These are phyloP conservation scores for Paracentrotus lividus DNA, from an alignment of 53 echinoderm and acorn worm species.

Conservation along the genomic window DNA sequence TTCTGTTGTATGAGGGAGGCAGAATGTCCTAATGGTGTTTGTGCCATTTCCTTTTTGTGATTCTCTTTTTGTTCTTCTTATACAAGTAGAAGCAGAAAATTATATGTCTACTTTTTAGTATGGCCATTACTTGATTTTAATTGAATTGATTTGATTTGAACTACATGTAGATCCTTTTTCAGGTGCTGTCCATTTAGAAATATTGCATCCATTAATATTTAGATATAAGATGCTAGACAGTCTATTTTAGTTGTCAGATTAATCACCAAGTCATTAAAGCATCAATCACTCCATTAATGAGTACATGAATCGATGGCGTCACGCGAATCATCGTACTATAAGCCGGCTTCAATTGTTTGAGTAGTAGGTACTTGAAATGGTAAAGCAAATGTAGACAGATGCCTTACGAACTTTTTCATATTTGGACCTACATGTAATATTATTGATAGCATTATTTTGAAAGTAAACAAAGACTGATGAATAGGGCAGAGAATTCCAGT, in stretches of 20 bases:
- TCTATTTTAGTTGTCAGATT: neutral
- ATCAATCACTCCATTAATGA: neutral
- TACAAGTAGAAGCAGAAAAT: too few relatives aligned
- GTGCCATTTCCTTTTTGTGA: too few relatives aligned
- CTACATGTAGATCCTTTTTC: too few relatives aligned
- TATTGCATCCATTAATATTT: too few relatives aligned
- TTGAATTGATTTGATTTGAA: too few relatives aligned
- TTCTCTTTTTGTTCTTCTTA: too few relatives aligned
- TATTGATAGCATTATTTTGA: conserved; percentile 18
- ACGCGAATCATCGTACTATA: neutral
- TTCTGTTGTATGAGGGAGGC: too few relatives aligned
- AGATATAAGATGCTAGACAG: too few relatives aligned
- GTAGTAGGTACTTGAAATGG: neutral
- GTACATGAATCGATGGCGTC: neutral
- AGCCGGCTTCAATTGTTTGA: neutral
- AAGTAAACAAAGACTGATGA: conserved; percentile 37
- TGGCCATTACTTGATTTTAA: too few relatives aligned
- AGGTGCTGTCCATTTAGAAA: neutral
- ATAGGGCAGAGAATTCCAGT: neutral
- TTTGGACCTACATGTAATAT: neutral
- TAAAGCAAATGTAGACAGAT: conserved; percentile 27
- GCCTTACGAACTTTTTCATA: neutral
- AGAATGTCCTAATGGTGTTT: too few relatives aligned
- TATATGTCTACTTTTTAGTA: too few relatives aligned
- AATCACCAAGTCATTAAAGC: neutral